Evolutionary conservation across 1,140 invertebrate species (phyloP).

Genomic region (Ladona fulva): DNA sequence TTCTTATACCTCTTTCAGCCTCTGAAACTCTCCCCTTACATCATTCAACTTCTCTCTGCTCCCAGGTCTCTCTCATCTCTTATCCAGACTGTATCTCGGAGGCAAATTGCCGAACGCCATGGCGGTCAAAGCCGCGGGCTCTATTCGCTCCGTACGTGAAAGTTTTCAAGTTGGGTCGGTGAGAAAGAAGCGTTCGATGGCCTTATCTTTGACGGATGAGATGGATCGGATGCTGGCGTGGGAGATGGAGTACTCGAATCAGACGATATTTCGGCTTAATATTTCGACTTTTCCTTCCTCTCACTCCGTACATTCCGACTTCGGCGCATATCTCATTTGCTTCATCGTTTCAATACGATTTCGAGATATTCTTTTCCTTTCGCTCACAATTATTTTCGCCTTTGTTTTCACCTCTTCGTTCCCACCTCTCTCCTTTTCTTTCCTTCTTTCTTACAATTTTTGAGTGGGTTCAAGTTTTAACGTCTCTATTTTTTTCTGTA

Average conservation of each 20-base stretch:
- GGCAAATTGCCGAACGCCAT: constrained; percentile 1
- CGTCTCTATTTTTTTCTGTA: too few relatives aligned
- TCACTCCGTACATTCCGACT: neutral
- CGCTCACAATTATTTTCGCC: neutral
- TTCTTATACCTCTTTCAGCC: neutral
- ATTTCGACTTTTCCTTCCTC: neutral
- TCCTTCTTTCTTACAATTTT: too few relatives aligned
- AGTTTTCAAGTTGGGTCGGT: neutral
- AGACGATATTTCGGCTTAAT: neutral
- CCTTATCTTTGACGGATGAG: neutral
- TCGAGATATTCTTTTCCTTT: neutral
- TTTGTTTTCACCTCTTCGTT: neutral
- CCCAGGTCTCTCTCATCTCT: neutral
- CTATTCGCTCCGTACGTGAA: neutral
- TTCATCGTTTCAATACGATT: neutral
- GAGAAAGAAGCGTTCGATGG: neutral
- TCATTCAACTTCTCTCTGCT: neutral
- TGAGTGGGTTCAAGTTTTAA: too few relatives aligned
- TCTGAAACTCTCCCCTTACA: neutral
- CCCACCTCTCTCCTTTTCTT: too few relatives aligned
- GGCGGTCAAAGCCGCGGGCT: neutral
- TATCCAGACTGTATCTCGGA: neutral
- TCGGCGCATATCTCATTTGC: neutral
- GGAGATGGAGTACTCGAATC: neutral
- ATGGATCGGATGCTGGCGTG: neutral